phyloP scores from a whole-genome alignment of 2,113 vertebrate genomes.

The Triplophysa tibetana region DNA sequence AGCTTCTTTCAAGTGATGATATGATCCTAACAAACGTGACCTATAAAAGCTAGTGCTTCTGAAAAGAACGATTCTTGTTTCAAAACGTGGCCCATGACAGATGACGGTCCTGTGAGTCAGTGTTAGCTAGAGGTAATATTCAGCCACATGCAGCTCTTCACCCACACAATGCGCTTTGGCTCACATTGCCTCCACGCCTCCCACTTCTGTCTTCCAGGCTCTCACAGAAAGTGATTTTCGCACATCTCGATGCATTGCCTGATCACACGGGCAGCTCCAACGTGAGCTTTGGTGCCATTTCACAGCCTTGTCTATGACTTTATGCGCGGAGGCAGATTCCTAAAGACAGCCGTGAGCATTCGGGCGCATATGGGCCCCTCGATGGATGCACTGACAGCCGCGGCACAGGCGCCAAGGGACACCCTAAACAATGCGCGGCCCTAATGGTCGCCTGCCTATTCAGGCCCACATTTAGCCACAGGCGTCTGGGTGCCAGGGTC shows the following conservation, averaged over 20 bases:
- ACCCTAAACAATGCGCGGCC: slow-evolving; percentile 58
- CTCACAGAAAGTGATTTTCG: not conserved
- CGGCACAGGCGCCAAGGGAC: slow-evolving; percentile 38
- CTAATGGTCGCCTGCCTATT: slow-evolving; percentile 56
- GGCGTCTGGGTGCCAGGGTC: slow-evolving; percentile 43
- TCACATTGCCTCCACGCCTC: slow-evolving; percentile 19
- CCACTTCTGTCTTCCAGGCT: slow-evolving; percentile 16
- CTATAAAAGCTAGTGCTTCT: slow-evolving; percentile 27
- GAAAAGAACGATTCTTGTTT: slow-evolving; percentile 40
- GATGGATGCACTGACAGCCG: slow-evolving; percentile 69
- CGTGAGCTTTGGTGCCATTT: slow-evolving; percentile 26
- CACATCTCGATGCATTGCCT: slow-evolving; percentile 10
- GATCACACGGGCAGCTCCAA: slow-evolving; percentile 3
- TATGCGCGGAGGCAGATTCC: slow-evolving; percentile 64
- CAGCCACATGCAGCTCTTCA: slow-evolving; percentile 5
- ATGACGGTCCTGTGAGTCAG: slow-evolving; percentile 23
- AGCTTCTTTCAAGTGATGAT: slow-evolving; percentile 34
- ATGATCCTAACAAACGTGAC: slow-evolving; percentile 28
- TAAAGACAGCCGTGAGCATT: slow-evolving; percentile 39
- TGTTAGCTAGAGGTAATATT: slow-evolving; percentile 26
- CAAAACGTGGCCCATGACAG: slow-evolving; percentile 27
- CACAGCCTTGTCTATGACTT: not conserved
- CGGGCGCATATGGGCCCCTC: slow-evolving; percentile 55
- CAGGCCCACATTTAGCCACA: slow-evolving; percentile 52
- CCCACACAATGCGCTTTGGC: slow-evolving; percentile 9